Base-by-base conservation (phyloP, 2,797 vertebrate genomes). In the Poeciliopsis presidionis region DNA sequence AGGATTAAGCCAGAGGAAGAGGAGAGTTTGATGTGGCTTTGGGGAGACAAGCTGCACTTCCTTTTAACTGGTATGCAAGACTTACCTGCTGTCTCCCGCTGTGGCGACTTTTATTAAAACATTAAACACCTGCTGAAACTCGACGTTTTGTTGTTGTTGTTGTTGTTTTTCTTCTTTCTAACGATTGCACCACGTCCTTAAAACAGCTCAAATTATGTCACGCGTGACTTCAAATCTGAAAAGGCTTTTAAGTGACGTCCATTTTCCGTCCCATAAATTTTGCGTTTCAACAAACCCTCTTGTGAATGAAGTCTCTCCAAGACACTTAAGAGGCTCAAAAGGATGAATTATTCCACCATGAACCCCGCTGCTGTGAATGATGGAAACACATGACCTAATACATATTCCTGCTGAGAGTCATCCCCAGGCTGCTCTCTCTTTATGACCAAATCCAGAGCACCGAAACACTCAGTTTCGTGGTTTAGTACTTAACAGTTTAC, bases 21-120 rank as follows among this genome's bases (percentile, higher is more conserved):
- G 33, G 4, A n/a, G 16, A 73, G 78, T 73, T 93, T 90, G 80
- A 89, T 89, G 85, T 88, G 80, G 87, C 85, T 90, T 87, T 67
- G 25, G 43, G 72, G 73, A 81, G 80, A 80, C 79, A 73, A 51
- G 79, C 72, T 83, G 76, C 46, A 45, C 16, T 88, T 88, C 81
- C 69, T 75, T 77, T 72, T 72, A 43, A 82, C 86, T 84, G 67
- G 75, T 84, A 76, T 79, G 11, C 0, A 81, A 49, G 76, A 59
- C 36, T 46, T 83, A 86, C 61, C 74, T 84, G 73, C 73, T 69
- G 45, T 78, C 76, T 63, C 53, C 72, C 73, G 13, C 79, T 69
- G 76, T 71, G 70, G 47, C 16, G 46, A 77, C 7, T 79, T 75
- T 55, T 63, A 81, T 72, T 83, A 22, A 51, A 80, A 81, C 55